phyloP scores from a whole-genome alignment of 2,797 vertebrate species.

The Sebastes miniatus region DNA sequence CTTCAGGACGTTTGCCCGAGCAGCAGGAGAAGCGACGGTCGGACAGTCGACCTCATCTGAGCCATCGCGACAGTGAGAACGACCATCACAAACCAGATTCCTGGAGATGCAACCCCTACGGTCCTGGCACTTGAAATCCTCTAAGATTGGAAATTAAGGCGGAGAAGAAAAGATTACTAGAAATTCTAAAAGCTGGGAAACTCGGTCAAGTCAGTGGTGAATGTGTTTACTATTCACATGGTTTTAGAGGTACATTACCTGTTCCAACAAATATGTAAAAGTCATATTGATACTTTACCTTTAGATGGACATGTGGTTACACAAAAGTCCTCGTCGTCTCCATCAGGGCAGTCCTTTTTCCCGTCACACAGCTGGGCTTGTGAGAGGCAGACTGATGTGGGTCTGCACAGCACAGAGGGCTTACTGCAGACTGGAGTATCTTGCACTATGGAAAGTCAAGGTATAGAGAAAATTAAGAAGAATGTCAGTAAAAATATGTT shows the following conservation, averaged over 20 bases:
- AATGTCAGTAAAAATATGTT: background rate
- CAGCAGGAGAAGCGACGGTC: background rate
- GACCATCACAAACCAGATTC: slow-evolving; percentile 70
- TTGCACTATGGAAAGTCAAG: slow-evolving; percentile 21
- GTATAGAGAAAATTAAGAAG: background rate
- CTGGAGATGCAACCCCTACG: slow-evolving; percentile 49
- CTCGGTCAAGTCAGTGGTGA: background rate
- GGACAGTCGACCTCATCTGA: slow-evolving; percentile 76
- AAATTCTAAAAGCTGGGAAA: background rate
- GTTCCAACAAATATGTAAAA: background rate
- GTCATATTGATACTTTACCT: slow-evolving; percentile 70
- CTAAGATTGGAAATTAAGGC: background rate
- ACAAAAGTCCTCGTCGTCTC: slow-evolving; percentile 86
- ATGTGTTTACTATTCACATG: background rate
- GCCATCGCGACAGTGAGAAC: slow-evolving; percentile 67
- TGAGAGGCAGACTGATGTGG: slow-evolving; percentile 77
- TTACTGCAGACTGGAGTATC: slow-evolving; percentile 61
- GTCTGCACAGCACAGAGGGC: slow-evolving; percentile 75
- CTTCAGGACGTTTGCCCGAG: background rate
- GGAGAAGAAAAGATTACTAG: background rate
- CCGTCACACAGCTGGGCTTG: slow-evolving; percentile 84
- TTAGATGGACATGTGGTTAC: slow-evolving; percentile 70
- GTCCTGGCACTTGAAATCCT: slow-evolving; percentile 70
- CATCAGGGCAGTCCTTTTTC: slow-evolving; percentile 84
- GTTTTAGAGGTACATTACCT: background rate